Evolutionary conservation across 2,888 invertebrate genomes (phyloP).

Genomic region (Ornithoptera priamus): DNA sequence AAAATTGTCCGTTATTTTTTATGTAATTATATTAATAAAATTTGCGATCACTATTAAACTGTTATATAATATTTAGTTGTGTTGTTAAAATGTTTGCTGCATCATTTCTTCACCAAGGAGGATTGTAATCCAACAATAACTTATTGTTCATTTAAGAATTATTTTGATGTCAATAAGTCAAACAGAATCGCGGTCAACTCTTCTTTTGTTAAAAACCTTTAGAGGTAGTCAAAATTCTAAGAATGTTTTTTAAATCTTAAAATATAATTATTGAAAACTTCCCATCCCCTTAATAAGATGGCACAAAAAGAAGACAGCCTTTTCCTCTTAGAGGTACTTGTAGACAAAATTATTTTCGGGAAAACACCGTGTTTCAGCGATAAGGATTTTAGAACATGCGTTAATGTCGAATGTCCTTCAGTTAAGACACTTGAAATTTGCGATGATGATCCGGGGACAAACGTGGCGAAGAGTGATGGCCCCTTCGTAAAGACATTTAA

Average conservation of each 20-base stretch:
- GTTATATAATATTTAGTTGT: no score
- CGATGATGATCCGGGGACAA: constrained; percentile 78
- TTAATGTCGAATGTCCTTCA: constrained; percentile 80
- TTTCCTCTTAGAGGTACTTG: constrained; percentile 83
- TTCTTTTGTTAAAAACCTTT: constrained; percentile 36
- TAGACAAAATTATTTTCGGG: constrained; percentile 73
- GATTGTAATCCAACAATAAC: neutral
- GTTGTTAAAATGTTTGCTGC: no score
- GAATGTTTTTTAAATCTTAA: constrained; percentile 36
- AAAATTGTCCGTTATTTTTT: no score
- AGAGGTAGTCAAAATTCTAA: constrained; percentile 38
- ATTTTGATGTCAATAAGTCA: neutral
- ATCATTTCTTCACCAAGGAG: neutral
- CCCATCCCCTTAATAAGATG: constrained; percentile 62
- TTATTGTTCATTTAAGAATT: neutral
- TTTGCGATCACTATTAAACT: no score
- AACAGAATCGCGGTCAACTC: constrained; percentile 3
- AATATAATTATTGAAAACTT: constrained; percentile 44
- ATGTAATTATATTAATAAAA: no score
- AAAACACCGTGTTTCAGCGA: constrained; percentile 70
- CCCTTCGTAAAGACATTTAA: constrained; percentile 75
- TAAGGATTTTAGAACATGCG: constrained; percentile 79
- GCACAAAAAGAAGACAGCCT: constrained; percentile 77
- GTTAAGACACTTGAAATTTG: constrained; percentile 81
- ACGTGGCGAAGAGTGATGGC: constrained; percentile 58